Base-by-base conservation (phyloP, 2,113 vertebrate species). In the Geothlypis trichas region DNA sequence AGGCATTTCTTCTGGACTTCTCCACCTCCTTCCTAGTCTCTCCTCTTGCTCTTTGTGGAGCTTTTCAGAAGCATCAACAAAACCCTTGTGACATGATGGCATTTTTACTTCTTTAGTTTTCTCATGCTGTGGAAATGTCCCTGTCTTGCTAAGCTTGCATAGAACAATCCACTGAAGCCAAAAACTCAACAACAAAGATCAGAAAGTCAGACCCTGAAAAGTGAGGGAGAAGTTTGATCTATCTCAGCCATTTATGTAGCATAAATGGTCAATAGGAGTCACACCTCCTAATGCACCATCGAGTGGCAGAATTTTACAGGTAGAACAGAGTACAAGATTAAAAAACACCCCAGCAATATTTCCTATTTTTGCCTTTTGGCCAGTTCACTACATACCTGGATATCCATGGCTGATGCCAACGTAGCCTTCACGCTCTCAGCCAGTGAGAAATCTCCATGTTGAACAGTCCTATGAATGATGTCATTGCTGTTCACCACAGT, bases 361-460 rank as follows among this genome's bases (percentile, higher is more conserved):
- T 31, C 8, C 3, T 46, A 65, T 46, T 77, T 92, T 57, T 28
- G 14, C 15, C 33, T 61, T 78, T 81, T 57, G 27, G 21, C 14
- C 44, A 57, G 51, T 55, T 89, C 44, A 35, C n/a, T 42, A 41
- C 84, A 41, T 91, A 99, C 99, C 98, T 99, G 99, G 74, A 99
- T 99, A 97, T 99, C 99, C 96, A 99, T 99, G 37, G 99, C 99
- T 9, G 99, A 98, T 11, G 99, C 99, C 93, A 99, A 89, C 0
- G 99, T 99, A 73, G 98, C 88, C 39, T 95, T 98, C 90, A 98
- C 94, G 0, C 74, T 57, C 27, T 84, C 35, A 1, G 98, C 97
- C 95, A 99, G 95, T 66, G 99, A 99, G 95, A 99, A 99, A 94
- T 99, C 99, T 11, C 99, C 99, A 7, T 33, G 81, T 84, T 98